Base-by-base conservation (phyloP, 2,888 invertebrate genomes). In the Galerucella pusilla region DNA sequence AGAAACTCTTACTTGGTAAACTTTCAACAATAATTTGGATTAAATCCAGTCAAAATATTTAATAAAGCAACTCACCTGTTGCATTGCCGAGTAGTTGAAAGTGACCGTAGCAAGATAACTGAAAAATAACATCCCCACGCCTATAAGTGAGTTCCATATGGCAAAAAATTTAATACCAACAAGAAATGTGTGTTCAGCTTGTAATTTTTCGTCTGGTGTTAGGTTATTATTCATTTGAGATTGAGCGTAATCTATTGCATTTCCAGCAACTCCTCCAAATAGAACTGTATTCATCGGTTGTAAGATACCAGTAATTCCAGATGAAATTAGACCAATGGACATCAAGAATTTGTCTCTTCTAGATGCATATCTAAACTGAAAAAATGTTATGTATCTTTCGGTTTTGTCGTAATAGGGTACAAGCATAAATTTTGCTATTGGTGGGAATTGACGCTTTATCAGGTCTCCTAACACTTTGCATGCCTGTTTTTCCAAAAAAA, bases 1-100 rank as follows among this genome's bases (percentile, higher is more conserved):
- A 42, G 16, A 59, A 59, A 59, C 20, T 6, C 7, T 7, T 9
- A 42, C 35, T 42, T 0, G 35, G 35, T 7, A 42, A 42, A 42
- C 35, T 42, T 42, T 42, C 0, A 42, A 42, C 35, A 9, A 1
- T 35, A 35, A 35, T 35, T 35, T 35, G 6, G 35, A 35, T 35
- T 35, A 4, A 28, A 28, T 28, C 28, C 28, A 28, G 28, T 28
- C 28, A 28, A 28, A 28, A 28, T 28, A 28, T 28, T 28, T 28
- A 20, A 20, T 20, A 54, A 54, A 6, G 16, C 5, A 20, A 20
- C 59, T 82, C 84, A 93, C 93, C 89, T 93, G 94, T 81, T 91
- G 91, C 83, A 92, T 91, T 0, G 94, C 93, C 0, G 93, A 90
- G 75, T 91, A 91, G 84, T 94, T 94, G 87, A 94, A 93, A 3